Base-by-base conservation (phyloP, 2,113 vertebrate species). In the Charina bottae region DNA sequence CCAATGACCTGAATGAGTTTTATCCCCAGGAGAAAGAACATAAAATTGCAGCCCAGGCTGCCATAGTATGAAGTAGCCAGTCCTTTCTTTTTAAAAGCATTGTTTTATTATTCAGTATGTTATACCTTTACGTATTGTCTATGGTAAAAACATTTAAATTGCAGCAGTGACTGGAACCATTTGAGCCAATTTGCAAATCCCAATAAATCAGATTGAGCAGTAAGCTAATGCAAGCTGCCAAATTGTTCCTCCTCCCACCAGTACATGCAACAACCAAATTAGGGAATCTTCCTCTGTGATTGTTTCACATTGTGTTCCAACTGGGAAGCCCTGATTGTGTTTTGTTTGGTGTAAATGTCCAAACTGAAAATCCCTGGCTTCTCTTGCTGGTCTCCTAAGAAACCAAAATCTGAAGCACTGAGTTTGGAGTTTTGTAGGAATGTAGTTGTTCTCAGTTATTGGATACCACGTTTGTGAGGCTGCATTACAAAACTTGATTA, bases 401-500 rank as follows among this genome's bases (percentile, higher is more conserved):
- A 37, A 78, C 68, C 33, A 37, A n/a, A 78, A 78, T 21, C 13
- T 78, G n/a, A 37, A 78, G 33, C 17, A 19, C 15, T 33, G 68
- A 68, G 62, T 68, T 68, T 78, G n/a, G 15, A 37, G 68, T 33
- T 37, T 78, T 37, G 17, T 37, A 49, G 49, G 49, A 49, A 49
- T 49, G 49, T 49, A 58, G 10, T 58, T 42, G 0, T 85, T 92
- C 93, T 55, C 90, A 85, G 85, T 72, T 85, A 62, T 28, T 92
- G 17, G 89, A 87, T 90, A 88, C 90, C 60, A 72, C 11, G 87
- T 90, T 72, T 87, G 89, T 37, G 15, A 46, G 33, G 17, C n/a
- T 90, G 46, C 33, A 56, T 93, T 64, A 1, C 1, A 90, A 86
- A 2, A 21, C 0, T 11, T 42, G 84, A 42, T 58, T 58, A 7